phyloP scores from a whole-genome alignment of 2,888 invertebrate genomes.

The Dolichopus griseipennis region DNA sequence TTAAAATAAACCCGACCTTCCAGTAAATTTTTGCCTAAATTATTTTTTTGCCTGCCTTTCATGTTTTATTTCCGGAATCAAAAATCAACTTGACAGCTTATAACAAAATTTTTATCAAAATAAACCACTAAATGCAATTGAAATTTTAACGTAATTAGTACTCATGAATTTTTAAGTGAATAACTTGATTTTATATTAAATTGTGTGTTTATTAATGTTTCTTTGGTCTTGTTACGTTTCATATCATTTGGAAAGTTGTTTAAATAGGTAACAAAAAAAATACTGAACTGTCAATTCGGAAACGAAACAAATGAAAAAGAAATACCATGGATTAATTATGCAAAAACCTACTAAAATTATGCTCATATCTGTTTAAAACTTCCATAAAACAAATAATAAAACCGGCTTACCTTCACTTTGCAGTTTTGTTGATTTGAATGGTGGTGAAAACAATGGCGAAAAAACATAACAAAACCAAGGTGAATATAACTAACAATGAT shows the following conservation, averaged over 20 bases:
- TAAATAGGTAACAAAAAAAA: not conserved
- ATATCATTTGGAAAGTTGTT: not conserved
- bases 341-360: not conserved
- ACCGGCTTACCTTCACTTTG: constrained; percentile 6
- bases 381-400: not conserved
- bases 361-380: not conserved
- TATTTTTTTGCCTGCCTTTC: too few relatives aligned
- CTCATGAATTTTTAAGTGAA: too few relatives aligned
- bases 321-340: not conserved
- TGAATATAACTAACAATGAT: not conserved
- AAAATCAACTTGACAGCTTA: too few relatives aligned
- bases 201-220: too few relatives aligned
- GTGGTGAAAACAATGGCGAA: not conserved
- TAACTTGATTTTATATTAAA: too few relatives aligned
- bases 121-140: too few relatives aligned
- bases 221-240: too few relatives aligned
- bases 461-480: not conserved
- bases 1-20: too few relatives aligned
- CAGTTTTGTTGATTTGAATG: not conserved
- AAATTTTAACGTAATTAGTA: too few relatives aligned
- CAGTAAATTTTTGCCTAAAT: too few relatives aligned
- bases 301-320: not conserved
- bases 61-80: too few relatives aligned
- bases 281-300: not conserved
- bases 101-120: too few relatives aligned